Conservation (phyloP, 2,113 vertebrate genomes). For the Sitta europaea region DNA sequence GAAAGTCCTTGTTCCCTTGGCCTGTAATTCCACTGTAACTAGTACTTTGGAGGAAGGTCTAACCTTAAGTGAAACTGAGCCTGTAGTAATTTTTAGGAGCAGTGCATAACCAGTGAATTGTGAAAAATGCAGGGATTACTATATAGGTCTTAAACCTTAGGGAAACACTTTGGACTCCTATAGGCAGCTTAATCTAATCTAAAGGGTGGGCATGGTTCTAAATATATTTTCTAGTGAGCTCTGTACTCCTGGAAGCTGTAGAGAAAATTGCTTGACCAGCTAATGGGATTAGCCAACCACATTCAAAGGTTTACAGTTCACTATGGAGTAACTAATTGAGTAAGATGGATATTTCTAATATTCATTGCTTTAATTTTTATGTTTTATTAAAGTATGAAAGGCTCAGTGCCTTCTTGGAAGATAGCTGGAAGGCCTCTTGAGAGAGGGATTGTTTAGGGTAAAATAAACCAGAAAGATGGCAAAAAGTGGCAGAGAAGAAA, state of each 20-base stretch:
- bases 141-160: conserved; percentile 5
- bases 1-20: neutral
- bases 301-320: conserved; percentile 19
- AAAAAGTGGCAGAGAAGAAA: neutral
- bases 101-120: neutral
- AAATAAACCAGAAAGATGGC: neutral
- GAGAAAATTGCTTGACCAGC: conserved; percentile 47
- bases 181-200: conserved; percentile 46
- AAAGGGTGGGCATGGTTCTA: neutral
- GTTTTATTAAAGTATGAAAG: conserved; percentile 41
- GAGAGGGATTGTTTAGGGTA: neutral
- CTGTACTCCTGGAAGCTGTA: conserved; percentile 20
- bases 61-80: neutral
- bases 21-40: neutral
- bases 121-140: conserved; percentile 11
- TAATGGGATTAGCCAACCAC: conserved; percentile 45
- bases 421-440: neutral
- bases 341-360: conserved; percentile 52
- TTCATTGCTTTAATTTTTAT: conserved; percentile 57
- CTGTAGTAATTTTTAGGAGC: neutral
- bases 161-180: conserved; percentile 4
- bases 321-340: conserved; percentile 8
- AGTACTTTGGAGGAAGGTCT: neutral
- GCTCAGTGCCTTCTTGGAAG: neutral
- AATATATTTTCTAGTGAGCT: conserved; percentile 39